Evolutionary conservation across 2,113 vertebrate species (phyloP), one percentile per base, ranked within the genome.

Genomic region (Symphodus melops): DNA sequence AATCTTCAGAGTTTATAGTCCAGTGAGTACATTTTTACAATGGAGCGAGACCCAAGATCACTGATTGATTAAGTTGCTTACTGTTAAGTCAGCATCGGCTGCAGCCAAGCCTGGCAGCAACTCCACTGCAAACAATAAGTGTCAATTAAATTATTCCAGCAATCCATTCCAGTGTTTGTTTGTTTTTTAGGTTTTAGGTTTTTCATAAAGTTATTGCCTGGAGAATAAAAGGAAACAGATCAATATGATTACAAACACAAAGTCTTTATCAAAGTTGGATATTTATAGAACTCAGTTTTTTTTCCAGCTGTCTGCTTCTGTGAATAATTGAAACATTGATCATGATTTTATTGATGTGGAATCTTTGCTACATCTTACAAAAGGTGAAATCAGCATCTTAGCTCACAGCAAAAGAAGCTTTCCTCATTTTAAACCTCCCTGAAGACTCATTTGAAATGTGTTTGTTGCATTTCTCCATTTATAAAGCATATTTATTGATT

Each of bases 21-120:
- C 21, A n/a, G 39, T 53, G 44, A 63, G 37, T 17, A 21, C 42
- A 46, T 62, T 81, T 77, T 78, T 75, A 58, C 75, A 75, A 33
- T 21, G 37, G 42, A 55, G n/a, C 23, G 25, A 36, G 11, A 44
- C 11, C 48, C 52, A 74, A 60, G 69, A 72, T 80, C 59, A 64
- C 78, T 75, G 77, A 87, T 77, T 86, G 72, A 77, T 84, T 48
- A 60, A 37, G 69, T 44, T 69, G 33, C 57, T 20, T 68, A 19
- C 68, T 85, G 78, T 77, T 73, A 79, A 53, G 68, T 86, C 83
- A 81, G 85, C 81, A 84, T 72, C 66, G 70, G 41, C 72, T 19
- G 59, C 53, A 33, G 76, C 79, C 81, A 83, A 78, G 73, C 37
- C 65, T 76, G 72, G 56, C 62, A 72, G 41, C 0, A 19, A 61